Conservation (phyloP, 2,113 vertebrate genomes). For the Sisor rabdophorus region DNA sequence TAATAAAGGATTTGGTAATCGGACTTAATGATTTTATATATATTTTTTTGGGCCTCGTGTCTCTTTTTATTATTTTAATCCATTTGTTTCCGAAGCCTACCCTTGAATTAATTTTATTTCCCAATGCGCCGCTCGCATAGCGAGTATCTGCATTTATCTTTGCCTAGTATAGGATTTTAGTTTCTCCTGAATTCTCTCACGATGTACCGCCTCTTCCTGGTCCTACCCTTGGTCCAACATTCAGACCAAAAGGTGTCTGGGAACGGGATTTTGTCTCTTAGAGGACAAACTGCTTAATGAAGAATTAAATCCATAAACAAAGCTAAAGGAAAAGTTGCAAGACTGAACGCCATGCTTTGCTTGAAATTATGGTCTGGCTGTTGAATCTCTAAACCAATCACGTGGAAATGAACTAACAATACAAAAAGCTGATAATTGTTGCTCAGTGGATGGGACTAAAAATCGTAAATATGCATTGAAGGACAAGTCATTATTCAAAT, state of each 20-base stretch:
- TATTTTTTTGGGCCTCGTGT: not conserved
- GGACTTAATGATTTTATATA: not conserved
- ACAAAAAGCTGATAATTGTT: no score
- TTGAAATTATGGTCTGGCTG: no score
- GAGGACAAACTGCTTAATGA: no score
- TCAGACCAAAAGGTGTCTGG: not conserved
- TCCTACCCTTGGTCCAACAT: conserved; percentile 34
- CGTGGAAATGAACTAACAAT: no score
- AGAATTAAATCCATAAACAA: not conserved
- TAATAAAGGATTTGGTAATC: conserved; percentile 32
- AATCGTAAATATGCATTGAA: no score
- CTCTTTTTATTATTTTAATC: not conserved
- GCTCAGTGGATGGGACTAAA: no score
- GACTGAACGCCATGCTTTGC: no score
- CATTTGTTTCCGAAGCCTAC: not conserved
- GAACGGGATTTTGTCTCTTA: no score
- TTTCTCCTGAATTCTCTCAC: conserved; percentile 30
- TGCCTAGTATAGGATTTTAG: conserved; percentile 33
- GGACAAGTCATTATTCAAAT: no score
- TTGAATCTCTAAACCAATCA: no score
- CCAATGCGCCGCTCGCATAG: conserved; percentile 33
- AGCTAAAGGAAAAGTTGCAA: no score
- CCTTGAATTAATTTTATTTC: conserved; percentile 39
- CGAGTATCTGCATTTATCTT: conserved; percentile 40
- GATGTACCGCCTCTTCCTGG: conserved; percentile 44